Conservation (phyloP, 2,113 vertebrate species). For the Paralichthys olivaceus region DNA sequence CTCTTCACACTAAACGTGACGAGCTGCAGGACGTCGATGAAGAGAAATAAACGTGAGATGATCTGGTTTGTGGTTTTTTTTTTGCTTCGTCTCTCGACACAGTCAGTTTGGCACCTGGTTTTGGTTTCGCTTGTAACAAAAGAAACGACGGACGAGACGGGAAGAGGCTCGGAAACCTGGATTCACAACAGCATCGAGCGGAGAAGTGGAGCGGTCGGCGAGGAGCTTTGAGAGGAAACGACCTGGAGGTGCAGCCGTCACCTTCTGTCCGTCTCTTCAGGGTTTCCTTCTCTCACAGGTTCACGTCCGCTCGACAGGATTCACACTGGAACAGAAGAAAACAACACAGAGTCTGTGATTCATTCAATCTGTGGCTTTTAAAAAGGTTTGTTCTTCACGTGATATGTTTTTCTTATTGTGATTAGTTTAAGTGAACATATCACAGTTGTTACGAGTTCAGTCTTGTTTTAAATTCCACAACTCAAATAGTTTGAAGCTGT, state of each 20-base stretch:
- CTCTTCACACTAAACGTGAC: neutral
- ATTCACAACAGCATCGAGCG: neutral
- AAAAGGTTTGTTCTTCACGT: neutral
- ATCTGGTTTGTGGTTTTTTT: conserved; percentile 4
- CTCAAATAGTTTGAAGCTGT: too few species aligned
- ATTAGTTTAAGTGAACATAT: too few species aligned
- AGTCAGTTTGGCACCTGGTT: conserved; percentile 75
- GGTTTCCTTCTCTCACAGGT: neutral
- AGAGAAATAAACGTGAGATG: neutral
- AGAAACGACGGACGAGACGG: conserved; percentile 1
- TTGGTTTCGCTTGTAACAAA: conserved; percentile 62
- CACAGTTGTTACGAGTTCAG: too few species aligned
- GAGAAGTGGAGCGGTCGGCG: conserved; percentile 10
- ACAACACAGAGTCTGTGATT: neutral
- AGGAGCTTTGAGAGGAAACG: conserved; percentile 35
- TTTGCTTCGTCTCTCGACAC: conserved; percentile 69
- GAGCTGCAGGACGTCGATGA: neutral
- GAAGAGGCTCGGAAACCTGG: neutral
- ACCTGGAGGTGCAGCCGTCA: conserved; percentile 39
- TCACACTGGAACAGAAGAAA: conserved; percentile 69
- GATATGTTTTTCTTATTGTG: too few species aligned
- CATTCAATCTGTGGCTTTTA: neutral
- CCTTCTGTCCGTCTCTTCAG: neutral
- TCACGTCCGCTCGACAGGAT: conserved; percentile 3
- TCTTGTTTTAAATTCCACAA: too few species aligned